phyloP scores from a whole-genome alignment of 2,113 vertebrate species.

The Notothenia rossii region DNA sequence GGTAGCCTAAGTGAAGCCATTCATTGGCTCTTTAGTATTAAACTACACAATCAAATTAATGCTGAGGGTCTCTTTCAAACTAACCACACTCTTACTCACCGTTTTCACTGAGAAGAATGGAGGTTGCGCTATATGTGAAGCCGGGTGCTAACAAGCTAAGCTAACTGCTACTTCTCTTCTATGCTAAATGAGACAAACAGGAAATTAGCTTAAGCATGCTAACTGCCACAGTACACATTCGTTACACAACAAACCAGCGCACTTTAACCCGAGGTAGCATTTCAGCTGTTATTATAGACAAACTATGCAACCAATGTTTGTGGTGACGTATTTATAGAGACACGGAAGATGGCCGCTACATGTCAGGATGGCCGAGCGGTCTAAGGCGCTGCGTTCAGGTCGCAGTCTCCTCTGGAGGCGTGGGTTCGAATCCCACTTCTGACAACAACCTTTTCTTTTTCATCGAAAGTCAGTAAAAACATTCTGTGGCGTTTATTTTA shows the following conservation, averaged over 20 bases:
- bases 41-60: background rate
- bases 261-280: too few species aligned
- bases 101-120: background rate
- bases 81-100: background rate
- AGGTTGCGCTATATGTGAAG: too few species aligned
- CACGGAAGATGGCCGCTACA: background rate
- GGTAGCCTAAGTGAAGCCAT: background rate
- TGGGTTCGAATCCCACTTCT: constrained; percentile 85
- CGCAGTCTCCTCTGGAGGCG: constrained; percentile 84
- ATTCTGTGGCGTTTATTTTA: too few species aligned
- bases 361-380: constrained; percentile 71
- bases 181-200: background rate
- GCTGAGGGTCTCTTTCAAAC: background rate
- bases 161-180: background rate
- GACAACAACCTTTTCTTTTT: constrained; percentile 12
- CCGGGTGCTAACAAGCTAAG: background rate
- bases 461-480: too few species aligned
- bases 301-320: too few species aligned
- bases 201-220: background rate
- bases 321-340: too few species aligned
- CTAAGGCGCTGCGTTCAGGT: constrained; percentile 79
- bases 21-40: background rate
- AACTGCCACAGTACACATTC: background rate
- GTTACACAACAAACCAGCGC: background rate
- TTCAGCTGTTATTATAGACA: background rate